Evolutionary conservation across 2,113 vertebrate genomes (phyloP), one percentile per base, ranked within the genome.

Genomic region (Callaeas wilsoni): DNA sequence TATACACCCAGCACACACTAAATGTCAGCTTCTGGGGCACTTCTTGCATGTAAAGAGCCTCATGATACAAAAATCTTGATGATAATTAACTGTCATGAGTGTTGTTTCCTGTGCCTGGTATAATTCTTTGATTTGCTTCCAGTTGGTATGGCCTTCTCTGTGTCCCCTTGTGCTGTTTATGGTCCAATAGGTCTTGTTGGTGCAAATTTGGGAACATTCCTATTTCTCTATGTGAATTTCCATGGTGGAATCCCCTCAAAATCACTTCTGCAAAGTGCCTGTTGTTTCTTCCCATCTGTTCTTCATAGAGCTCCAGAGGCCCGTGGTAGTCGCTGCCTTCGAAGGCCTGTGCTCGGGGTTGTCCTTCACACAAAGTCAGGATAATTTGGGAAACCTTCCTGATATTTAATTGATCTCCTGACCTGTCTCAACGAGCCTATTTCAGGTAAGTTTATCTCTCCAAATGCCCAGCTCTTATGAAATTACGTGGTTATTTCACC

Each of bases 61-160:
- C 22, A 25, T 0, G 0, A 10, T 26, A 70, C 33, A 62, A 73
- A 69, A 37, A 0, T 29, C 6, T 8, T 1, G 0, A 7, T 42
- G 49, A 21, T 14, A 37, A 56, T 37, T 65, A 49, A n/a, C 29
- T 41, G 14, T 21, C 39, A 11, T 3, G 13, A n/a, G 19, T 9
- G 32, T 4, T 62, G 23, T 12, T 46, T 84, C 10, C 37, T 25
- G 16, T 52, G 42, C 41, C 35, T 69, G 22, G 41, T 49, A 9
- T 5, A 46, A 55, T 49, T 60, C 19, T 44, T 57, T 2, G 1
- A 15, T 70, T 42, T 83, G 11, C 27, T 67, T 60, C 55, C 59
- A 46, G 13, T 3, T 74, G 64, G 13, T 26, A 9, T 5, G 29
- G 55, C 26, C 32, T 65, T 33, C 33, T 82, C 52, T 44, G 56